Evolutionary conservation across 2,797 vertebrate genomes (phyloP).

Genomic region (Microcaecilia unicolor): DNA sequence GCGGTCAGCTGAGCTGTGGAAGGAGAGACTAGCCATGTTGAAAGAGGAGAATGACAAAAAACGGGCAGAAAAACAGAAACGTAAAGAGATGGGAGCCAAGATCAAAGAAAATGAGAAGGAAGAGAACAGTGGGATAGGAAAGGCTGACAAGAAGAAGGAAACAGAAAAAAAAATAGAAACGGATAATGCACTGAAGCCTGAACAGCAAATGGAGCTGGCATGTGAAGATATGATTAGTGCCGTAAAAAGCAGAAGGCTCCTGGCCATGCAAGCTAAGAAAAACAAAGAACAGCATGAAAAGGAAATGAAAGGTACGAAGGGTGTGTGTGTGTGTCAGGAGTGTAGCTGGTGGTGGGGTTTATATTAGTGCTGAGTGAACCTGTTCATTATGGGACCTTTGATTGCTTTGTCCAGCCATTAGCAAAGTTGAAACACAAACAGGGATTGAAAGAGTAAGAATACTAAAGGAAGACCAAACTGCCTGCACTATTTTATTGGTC

Average conservation of each 20-base stretch:
- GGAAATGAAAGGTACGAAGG: conserved; percentile 77
- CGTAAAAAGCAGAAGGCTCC: conserved; percentile 85
- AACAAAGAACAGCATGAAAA: conserved; percentile 85
- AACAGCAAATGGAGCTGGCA: conserved; percentile 42
- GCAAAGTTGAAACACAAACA: too few relatives aligned
- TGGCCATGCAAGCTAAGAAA: conserved; percentile 87
- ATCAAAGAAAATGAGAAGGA: conserved; percentile 52
- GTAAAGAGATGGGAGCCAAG: conserved; percentile 82
- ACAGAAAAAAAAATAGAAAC: conserved; percentile 34
- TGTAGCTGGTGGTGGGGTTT: too few relatives aligned
- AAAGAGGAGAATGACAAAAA: conserved; percentile 92
- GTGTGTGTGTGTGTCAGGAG: too few relatives aligned
- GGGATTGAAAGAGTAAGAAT: too few relatives aligned
- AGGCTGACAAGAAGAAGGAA: conserved; percentile 64
- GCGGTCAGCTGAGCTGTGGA: conserved; percentile 81
- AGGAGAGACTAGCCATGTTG: conserved; percentile 80
- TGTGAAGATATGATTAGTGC: conserved; percentile 89
- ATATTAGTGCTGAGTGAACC: too few relatives aligned
- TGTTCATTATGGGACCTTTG: too few relatives aligned
- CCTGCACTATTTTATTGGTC: too few relatives aligned
- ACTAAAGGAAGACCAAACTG: too few relatives aligned
- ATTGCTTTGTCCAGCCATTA: too few relatives aligned
- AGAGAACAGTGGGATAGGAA: conserved; percentile 40
- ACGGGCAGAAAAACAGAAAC: conserved; percentile 76
- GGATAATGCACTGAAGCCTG: conserved; percentile 33